These are phyloP conservation scores for Ammodytes dubius DNA, from an alignment of 2,113 vertebrate species.

Conservation along the genomic window DNA sequence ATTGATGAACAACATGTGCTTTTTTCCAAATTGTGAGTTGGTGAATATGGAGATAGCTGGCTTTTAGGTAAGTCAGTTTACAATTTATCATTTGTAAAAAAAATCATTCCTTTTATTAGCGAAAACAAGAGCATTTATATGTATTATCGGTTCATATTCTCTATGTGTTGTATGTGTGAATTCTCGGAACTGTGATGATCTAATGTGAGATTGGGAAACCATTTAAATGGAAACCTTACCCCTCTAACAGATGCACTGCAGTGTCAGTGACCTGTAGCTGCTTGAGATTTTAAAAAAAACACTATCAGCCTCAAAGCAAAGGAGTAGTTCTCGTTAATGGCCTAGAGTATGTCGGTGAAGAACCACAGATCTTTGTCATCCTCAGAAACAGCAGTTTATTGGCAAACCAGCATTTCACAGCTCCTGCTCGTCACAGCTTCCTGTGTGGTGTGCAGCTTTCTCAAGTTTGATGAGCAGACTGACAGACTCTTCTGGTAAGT, in stretches of 20 bases:
- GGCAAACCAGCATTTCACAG: constrained; percentile 57
- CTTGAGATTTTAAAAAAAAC: not conserved
- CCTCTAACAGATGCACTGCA: not conserved
- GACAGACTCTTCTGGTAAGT: constrained; percentile 76
- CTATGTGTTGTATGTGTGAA: not conserved
- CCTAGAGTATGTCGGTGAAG: constrained; percentile 12
- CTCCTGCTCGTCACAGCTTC: constrained; percentile 77
- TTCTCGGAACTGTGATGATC: constrained; percentile 31
- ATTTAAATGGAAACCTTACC: not conserved
- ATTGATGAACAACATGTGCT: no score
- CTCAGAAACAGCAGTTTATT: constrained; percentile 62
- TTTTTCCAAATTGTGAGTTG: no score
- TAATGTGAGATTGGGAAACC: not conserved
- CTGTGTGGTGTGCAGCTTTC: constrained; percentile 77
- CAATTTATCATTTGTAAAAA: no score
- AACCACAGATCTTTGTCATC: constrained; percentile 67
- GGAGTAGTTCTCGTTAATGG: constrained; percentile 31
- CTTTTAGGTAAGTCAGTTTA: no score
- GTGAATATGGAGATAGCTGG: no score
- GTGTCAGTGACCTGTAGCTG: not conserved
- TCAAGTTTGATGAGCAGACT: constrained; percentile 65
- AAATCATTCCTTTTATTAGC: no score
- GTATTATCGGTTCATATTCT: no score
- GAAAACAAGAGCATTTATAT: no score
- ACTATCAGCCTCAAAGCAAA: not conserved